Evolutionary conservation across 2,797 vertebrate species (phyloP), one percentile per base, ranked within the genome.

Genomic region (Lemur catta): DNA sequence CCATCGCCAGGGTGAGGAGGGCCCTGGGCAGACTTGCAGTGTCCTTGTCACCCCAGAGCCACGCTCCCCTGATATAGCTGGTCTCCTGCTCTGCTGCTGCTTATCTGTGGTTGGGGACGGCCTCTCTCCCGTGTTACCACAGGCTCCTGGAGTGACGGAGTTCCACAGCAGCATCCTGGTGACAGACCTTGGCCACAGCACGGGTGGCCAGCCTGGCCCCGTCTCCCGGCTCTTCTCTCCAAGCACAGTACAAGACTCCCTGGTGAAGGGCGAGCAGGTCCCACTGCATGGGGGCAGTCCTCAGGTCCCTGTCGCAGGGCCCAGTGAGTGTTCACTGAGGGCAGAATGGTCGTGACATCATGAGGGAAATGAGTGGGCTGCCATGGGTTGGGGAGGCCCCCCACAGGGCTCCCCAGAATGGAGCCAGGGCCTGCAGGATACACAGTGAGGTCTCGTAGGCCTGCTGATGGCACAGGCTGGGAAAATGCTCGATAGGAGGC

Each of bases 231-330:
- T 99, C 94, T 99, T 99, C 94, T 98, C 98, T 93, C 93, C 98
- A 38, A 97, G 97, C 76, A 43, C 98, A 38, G 96, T 96, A 76
- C 98, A 98, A 76, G 98, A 99, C 5, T 98, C 98, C 35, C 96
- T 99, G 97, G 99, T 99, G 95, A 99, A 99, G 98, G 98, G 99
- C 91, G 99, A 99, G 98, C 98, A 99, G 30, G 97, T 96, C 94
- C 90, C 98, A 5, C 98, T 98, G 89, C 98, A 98, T 74, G 98
- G 98, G 79, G 97, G 97, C 96, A 98, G 99, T 94, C 98, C 98
- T 81, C 99, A 99, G 93, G 98, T 98, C 95, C 97, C 98, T 50
- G 98, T 99, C 7, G 79, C 98, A 33, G 98, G 98, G 52, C 95
- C 98, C 35, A 99, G 99, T 99, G 98, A 99, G 99, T 98, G 35